Conservation (phyloP, 1,140 invertebrate species). For the Drosophila malerkotliana region DNA sequence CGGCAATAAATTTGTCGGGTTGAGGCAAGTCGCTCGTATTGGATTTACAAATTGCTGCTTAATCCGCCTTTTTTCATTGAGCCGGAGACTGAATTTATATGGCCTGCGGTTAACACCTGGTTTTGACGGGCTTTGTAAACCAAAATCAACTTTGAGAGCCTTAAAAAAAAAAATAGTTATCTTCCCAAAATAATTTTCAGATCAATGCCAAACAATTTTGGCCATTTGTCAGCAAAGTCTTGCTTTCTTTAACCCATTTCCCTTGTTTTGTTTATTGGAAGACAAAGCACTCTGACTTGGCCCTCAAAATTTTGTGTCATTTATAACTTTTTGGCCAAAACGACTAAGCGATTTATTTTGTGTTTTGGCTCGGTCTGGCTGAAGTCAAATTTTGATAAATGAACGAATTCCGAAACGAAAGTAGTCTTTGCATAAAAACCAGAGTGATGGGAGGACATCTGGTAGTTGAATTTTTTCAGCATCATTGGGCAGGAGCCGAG, state of each 20-base stretch:
- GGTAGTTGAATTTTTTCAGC: constrained; percentile 70
- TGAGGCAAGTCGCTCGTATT: constrained; percentile 35
- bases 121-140: constrained; percentile 5
- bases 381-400: constrained; percentile 73
- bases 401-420: constrained; percentile 24
- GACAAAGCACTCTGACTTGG: constrained; percentile 17
- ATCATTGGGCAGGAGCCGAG: constrained; percentile 55
- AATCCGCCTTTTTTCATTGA: constrained; percentile 45
- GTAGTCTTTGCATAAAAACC: constrained; percentile 40
- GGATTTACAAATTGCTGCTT: constrained; percentile 63
- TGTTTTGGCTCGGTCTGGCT: constrained; percentile 35
- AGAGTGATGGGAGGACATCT: constrained; percentile 32
- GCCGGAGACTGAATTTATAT: constrained; percentile 33
- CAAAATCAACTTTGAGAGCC: background rate
- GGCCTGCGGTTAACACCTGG: constrained; percentile 58
- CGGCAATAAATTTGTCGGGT: constrained; percentile 59
- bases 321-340: constrained; percentile 57
- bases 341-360: constrained; percentile 61
- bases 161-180: background rate
- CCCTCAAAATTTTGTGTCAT: constrained; percentile 43
- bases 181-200: constrained; percentile 1
- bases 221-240: background rate
- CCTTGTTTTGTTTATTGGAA: constrained; percentile 3
- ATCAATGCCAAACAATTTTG: background rate
- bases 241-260: constrained; percentile 11